phyloP scores from a whole-genome alignment of 2,797 vertebrate species.

The Chrysolophus pictus region DNA sequence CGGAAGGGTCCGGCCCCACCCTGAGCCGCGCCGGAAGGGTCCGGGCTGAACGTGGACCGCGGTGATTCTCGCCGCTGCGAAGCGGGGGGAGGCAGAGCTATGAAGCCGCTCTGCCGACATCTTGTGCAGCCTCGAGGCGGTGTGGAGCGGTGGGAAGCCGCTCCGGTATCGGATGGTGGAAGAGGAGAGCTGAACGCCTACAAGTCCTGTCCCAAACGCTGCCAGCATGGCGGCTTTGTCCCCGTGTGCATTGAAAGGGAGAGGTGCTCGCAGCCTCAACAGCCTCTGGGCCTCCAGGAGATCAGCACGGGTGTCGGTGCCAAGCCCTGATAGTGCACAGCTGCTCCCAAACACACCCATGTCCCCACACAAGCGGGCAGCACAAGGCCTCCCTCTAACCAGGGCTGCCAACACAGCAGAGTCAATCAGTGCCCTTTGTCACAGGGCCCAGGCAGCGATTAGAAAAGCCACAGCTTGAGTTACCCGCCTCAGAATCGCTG shows the following conservation, averaged over 20 bases:
- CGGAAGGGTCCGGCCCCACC: neutral
- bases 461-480: neutral
- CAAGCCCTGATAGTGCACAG: too few relatives aligned
- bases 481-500: neutral
- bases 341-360: neutral
- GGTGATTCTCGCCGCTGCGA: too few relatives aligned
- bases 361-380: neutral
- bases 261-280: neutral
- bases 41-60: neutral
- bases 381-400: neutral
- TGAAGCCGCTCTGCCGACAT: too few relatives aligned
- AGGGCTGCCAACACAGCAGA: neutral
- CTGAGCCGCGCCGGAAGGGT: fast-evolving
- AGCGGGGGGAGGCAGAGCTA: too few relatives aligned
- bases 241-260: neutral
- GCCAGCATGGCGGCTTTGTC: neutral
- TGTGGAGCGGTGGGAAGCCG: too few relatives aligned
- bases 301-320: neutral
- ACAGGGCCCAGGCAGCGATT: neutral
- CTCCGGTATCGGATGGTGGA: too few relatives aligned
- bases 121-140: too few relatives aligned
- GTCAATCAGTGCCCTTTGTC: neutral
- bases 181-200: neutral
- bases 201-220: neutral
- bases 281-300: neutral